These are phyloP conservation scores for Odontophorus gujanensis DNA, from an alignment of 2,113 vertebrate genomes.

Conservation along the genomic window DNA sequence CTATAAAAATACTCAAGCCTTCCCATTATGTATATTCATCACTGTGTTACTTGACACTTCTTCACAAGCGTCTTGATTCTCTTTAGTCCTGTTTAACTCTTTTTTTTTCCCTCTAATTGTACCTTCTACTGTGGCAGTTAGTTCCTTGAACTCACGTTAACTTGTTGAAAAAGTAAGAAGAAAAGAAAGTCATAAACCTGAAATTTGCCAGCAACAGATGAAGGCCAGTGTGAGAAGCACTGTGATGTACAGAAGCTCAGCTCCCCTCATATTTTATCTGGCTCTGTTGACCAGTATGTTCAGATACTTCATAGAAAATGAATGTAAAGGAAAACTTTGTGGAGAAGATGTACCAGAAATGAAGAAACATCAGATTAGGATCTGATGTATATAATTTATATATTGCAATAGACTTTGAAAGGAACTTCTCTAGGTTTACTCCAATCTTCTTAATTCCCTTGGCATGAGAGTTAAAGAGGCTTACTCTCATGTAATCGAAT, in stretches of 20 bases:
- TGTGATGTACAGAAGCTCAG: neutral
- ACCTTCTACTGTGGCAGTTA: neutral
- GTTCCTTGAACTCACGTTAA: neutral
- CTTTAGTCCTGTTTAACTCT: neutral
- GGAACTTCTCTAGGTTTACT: neutral
- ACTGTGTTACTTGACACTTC: neutral
- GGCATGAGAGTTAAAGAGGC: neutral
- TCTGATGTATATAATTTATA: neutral
- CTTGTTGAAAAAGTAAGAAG: neutral
- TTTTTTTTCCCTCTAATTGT: neutral
- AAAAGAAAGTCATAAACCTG: neutral
- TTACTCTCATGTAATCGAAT: slow-evolving; percentile 3
- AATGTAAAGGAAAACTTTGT: neutral
- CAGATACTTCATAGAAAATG: fast-evolving
- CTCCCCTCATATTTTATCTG: neutral
- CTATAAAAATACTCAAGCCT: neutral
- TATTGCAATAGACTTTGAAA: neutral
- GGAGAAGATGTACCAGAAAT: neutral
- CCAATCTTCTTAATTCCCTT: neutral
- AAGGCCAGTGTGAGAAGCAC: neutral
- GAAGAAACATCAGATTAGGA: neutral
- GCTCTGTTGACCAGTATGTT: fast-evolving
- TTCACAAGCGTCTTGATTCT: neutral
- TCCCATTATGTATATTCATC: neutral
- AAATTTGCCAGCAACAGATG: neutral